Conservation (phyloP, 2,888 invertebrate genomes). For the Petrolisthes manimaculis region DNA sequence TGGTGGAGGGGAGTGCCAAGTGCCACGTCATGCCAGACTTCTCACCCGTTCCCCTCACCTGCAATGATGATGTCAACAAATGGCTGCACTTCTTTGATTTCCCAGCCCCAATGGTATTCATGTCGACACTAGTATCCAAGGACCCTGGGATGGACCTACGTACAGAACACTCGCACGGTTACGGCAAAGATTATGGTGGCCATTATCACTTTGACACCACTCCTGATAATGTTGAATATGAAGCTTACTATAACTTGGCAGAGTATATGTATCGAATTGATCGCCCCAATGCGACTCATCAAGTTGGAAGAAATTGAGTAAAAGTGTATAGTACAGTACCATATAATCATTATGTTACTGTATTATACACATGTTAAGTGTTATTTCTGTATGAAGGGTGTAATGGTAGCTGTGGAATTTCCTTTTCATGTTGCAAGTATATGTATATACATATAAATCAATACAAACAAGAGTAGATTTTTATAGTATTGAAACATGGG, state of each 20-base stretch:
- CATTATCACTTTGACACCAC: constrained; percentile 98
- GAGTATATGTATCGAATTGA: constrained; percentile 82
- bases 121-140: constrained; percentile 87
- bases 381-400: too few species aligned
- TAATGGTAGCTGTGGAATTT: too few species aligned
- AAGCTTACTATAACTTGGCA: constrained; percentile 89
- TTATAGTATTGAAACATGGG: too few species aligned
- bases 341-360: too few species aligned
- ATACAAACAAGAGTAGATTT: too few species aligned
- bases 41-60: constrained; percentile 79
- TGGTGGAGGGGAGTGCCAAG: constrained; percentile 85
- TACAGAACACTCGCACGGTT: constrained; percentile 94
- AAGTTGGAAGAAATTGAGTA: constrained; percentile 81
- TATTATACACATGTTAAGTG: too few species aligned
- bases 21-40: constrained; percentile 98
- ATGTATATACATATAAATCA: constrained; percentile 19
- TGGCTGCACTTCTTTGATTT: constrained; percentile 95
- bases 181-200: constrained; percentile 87
- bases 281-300: constrained; percentile 77
- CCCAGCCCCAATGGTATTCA: constrained; percentile 87
- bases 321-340: too few species aligned
- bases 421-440: not conserved
- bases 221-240: constrained; percentile 87
- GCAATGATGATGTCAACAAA: constrained; percentile 80
- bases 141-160: constrained; percentile 90